These are phyloP conservation scores for Pelochelys cantorii DNA, from an alignment of 2,797 vertebrate species.

Conservation along the genomic window DNA sequence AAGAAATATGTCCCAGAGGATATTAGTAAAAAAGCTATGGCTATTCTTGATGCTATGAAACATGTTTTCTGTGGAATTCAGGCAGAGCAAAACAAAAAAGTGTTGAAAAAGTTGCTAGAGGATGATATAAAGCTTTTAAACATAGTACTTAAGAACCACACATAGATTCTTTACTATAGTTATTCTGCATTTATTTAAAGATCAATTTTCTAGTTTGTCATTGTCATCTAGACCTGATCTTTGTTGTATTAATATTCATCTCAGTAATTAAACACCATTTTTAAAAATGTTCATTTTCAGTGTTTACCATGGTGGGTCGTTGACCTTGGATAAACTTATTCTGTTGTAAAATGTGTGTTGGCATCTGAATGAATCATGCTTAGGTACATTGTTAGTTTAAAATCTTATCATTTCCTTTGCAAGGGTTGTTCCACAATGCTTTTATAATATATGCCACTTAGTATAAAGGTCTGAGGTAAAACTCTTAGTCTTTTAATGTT, in stretches of 20 bases:
- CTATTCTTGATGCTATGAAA: constrained; percentile 34
- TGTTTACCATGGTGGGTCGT: not conserved
- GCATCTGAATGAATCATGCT: not conserved
- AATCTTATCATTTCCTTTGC: not conserved
- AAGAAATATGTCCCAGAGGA: constrained; percentile 29
- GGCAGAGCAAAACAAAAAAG: constrained; percentile 6
- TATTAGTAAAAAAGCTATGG: constrained; percentile 42
- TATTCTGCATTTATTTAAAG: not conserved
- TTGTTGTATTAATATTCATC: constrained; percentile 21
- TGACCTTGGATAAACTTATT: not conserved
- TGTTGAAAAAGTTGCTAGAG: constrained; percentile 52
- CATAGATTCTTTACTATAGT: not conserved
- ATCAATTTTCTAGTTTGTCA: constrained; percentile 15
- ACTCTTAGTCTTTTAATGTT: fast-evolving
- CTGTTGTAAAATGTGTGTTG: not conserved
- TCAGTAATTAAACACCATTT: not conserved
- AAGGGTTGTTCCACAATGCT: not conserved
- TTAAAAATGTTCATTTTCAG: not conserved
- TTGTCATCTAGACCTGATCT: not conserved
- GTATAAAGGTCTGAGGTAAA: not conserved
- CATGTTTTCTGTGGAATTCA: constrained; percentile 50
- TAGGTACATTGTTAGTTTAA: not conserved
- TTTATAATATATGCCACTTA: not conserved
- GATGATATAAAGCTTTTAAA: constrained; percentile 64
- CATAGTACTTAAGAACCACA: constrained; percentile 36